Evolutionary conservation across 2,888 invertebrate species (phyloP).

Genomic region (Pammene fasciana): DNA sequence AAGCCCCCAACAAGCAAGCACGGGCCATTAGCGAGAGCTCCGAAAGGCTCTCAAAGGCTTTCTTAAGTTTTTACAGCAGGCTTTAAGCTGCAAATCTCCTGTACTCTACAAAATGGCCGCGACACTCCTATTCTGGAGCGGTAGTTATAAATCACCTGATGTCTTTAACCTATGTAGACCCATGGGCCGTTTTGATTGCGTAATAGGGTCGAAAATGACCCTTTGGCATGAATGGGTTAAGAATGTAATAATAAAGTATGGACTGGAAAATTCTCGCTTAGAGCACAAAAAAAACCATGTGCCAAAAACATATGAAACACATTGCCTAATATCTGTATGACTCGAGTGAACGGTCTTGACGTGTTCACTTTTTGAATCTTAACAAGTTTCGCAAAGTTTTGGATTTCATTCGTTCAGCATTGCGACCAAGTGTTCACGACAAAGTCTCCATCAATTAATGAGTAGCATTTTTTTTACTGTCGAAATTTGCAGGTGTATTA

Average conservation of each 20-base stretch:
- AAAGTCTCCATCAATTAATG: slow-evolving; percentile 51
- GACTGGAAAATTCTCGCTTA: no score
- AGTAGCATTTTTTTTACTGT: slow-evolving; percentile 29
- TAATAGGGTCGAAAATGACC: no score
- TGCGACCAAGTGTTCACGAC: slow-evolving; percentile 4
- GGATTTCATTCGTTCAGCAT: slow-evolving; percentile 26
- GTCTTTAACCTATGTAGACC: not conserved
- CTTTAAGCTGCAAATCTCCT: slow-evolving; percentile 53
- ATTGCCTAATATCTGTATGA: no score
- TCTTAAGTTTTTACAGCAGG: slow-evolving; percentile 56
- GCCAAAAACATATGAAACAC: no score
- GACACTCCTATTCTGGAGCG: slow-evolving; percentile 25
- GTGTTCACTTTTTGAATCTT: no score
- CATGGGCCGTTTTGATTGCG: no score
- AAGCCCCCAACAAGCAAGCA: slow-evolving; percentile 42
- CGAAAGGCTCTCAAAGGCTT: slow-evolving; percentile 50
- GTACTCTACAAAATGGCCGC: slow-evolving; percentile 48
- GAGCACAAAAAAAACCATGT: no score
- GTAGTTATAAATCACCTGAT: slow-evolving; percentile 1
- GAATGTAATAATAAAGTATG: no score
- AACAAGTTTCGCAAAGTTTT: not conserved
- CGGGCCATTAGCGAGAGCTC: slow-evolving; percentile 40
- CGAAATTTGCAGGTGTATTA: slow-evolving; percentile 4
- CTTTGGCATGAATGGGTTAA: no score
- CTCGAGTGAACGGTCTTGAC: no score